Evolutionary conservation across 2,888 invertebrate species (phyloP).

Genomic region (Sussaba pulchella): DNA sequence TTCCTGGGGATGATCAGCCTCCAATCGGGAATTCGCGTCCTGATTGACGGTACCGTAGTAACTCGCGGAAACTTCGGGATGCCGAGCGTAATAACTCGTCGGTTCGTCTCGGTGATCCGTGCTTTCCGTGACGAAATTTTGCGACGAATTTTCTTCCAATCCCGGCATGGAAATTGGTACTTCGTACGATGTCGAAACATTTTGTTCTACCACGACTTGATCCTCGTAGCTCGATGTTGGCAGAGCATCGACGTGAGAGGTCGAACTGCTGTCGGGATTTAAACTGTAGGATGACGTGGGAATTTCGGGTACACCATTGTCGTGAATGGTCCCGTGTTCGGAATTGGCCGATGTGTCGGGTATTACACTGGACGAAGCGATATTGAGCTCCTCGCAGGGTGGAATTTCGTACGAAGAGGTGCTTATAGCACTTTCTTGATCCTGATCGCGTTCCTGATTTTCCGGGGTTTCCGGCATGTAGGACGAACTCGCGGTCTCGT

Average conservation of each 20-base stretch:
- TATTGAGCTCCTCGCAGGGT: conserved; percentile 82
- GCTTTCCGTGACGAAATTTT: conserved; percentile 81
- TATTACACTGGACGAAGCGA: conserved; percentile 80
- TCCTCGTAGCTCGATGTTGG: conserved; percentile 82
- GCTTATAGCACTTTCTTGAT: conserved; percentile 83
- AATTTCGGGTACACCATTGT: conserved; percentile 82
- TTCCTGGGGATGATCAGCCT: conserved; percentile 76
- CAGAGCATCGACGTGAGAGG: conserved; percentile 77
- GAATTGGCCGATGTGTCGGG: conserved; percentile 78
- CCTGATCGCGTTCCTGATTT: conserved; percentile 82
- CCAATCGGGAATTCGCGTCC: conserved; percentile 76
- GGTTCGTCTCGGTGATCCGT: conserved; percentile 78
- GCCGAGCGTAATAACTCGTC: conserved; percentile 79
- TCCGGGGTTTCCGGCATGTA: conserved; percentile 83
- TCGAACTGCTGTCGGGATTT: conserved; percentile 81
- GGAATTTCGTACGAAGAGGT: conserved; percentile 83
- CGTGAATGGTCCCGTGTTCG: conserved; percentile 80
- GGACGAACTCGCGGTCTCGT: conserved; percentile 82
- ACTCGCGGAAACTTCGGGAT: conserved; percentile 77
- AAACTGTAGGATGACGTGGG: conserved; percentile 81
- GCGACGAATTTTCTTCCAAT: conserved; percentile 79
- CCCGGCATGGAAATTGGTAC: conserved; percentile 81
- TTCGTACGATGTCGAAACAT: conserved; percentile 81
- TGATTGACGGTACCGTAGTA: conserved; percentile 78
- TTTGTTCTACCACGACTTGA: conserved; percentile 79